Conservation (phyloP, 1,140 invertebrate species). For the Brachionus rotundiformis region DNA sequence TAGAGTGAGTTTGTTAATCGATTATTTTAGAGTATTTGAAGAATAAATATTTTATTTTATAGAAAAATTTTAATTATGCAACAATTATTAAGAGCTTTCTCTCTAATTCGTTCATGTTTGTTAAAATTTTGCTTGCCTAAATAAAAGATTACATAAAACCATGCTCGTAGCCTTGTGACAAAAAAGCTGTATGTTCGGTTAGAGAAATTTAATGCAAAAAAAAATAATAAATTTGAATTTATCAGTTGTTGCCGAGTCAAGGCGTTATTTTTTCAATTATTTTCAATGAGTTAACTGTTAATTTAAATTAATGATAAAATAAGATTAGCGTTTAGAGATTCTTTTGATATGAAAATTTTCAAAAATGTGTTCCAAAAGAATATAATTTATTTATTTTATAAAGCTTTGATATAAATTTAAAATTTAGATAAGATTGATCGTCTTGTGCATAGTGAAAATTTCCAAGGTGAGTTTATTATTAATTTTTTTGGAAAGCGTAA, state of each 20-base stretch:
- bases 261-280: not conserved
- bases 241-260: not conserved
- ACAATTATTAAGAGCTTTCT: not conserved
- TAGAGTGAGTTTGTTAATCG: not conserved
- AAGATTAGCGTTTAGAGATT: too few species aligned
- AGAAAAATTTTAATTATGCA: slow-evolving; percentile 2
- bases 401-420: too few species aligned
- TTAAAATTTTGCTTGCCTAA: not conserved
- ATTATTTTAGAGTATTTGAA: not conserved
- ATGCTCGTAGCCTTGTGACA: not conserved
- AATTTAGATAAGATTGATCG: too few species aligned
- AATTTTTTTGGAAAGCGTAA: not conserved
- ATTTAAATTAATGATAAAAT: too few species aligned
- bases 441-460: too few species aligned
- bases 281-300: too few species aligned
- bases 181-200: not conserved
- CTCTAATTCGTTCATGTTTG: not conserved
- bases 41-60: not conserved
- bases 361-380: too few species aligned
- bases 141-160: not conserved
- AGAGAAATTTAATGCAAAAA: too few species aligned
- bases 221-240: not conserved
- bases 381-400: too few species aligned
- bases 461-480: not conserved
- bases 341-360: too few species aligned